Conservation (phyloP, 1,140 invertebrate genomes). For the Pygmarrhopalites habei region DNA sequence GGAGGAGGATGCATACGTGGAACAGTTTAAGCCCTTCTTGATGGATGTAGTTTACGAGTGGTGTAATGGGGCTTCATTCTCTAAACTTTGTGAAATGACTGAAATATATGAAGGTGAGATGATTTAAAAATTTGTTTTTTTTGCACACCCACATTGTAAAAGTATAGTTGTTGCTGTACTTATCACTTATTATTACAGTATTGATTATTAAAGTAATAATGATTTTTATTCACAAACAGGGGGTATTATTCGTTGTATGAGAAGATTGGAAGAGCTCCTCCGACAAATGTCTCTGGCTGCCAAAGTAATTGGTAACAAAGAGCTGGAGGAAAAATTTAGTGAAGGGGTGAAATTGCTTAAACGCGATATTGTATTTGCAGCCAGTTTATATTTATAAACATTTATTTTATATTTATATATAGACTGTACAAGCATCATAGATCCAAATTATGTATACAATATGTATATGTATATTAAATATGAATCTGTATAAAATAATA, state of each 20-base stretch:
- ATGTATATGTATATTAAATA: too few species aligned
- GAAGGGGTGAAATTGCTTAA: constrained; percentile 88
- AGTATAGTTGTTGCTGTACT: too few species aligned
- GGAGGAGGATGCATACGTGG: constrained; percentile 85
- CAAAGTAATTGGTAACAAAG: constrained; percentile 92
- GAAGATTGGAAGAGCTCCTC: constrained; percentile 89
- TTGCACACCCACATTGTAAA: too few species aligned
- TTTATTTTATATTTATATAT: too few species aligned
- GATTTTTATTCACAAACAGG: constrained; percentile 51
- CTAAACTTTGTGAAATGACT: constrained; percentile 91
- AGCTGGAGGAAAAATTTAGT: constrained; percentile 92
- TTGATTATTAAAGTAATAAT: too few species aligned
- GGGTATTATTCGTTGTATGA: constrained; percentile 95
- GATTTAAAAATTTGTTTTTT: too few species aligned
- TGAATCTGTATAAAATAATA: too few species aligned
- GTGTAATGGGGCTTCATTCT: constrained; percentile 89
- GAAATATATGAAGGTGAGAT: constrained; percentile 90
- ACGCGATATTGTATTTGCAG: constrained; percentile 97
- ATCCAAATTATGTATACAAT: too few species aligned
- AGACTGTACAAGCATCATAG: too few species aligned
- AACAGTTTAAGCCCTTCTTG: constrained; percentile 85
- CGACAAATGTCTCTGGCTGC: constrained; percentile 92
- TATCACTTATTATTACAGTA: too few species aligned
- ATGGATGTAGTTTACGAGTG: constrained; percentile 98
- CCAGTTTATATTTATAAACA: constrained; percentile 87